Evolutionary conservation across 2,888 invertebrate genomes (phyloP), one percentile per base, ranked within the genome.

Genomic region (Drosophila dives): DNA sequence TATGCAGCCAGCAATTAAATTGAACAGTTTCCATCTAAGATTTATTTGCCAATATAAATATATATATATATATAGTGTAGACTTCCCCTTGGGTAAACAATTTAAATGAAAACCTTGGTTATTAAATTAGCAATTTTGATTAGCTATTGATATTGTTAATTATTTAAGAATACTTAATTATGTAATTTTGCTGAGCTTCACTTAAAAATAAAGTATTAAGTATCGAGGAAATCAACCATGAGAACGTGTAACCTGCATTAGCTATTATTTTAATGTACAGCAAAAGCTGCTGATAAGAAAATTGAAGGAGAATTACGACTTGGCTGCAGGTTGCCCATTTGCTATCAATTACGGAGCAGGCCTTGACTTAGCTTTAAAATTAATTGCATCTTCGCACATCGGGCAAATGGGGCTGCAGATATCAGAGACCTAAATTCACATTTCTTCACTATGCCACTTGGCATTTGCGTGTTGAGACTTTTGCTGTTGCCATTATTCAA

Each of bases 291-390:
- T 83, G 71, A 72, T 72, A 81, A 72, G 51, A n/a, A 38, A 54
- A 85, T 64, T 72, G 72, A 64, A 54, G 45, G 51, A 54, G 56
- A 29, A 51, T 48, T 61, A 26, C 53, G 50, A 53, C 49, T 36
- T 40, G 49, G 32, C 23, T 51, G 61, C 51, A 65, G 62, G 76
- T 61, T 61, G 20, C 26, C 23, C 33, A 36, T 48, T 33, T 48
- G 68, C 70, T 83, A 83, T 86, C 83, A 74, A 65, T 42, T 20
- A 7, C 34, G 56, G 29, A 40, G 48, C 87, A 86, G 64, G 33
- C 66, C 50, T 48, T 58, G 61, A 54, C 48, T 70, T 75, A n/a
- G 26, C 33, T n/a, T 38, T 51, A 81, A 65, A 81, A 81, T 84
- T 84, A 83, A 84, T 86, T 71, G 72, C 63, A 40, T 53, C n/a